Evolutionary conservation across 2,888 invertebrate genomes (phyloP), one percentile per base, ranked within the genome.

Genomic region (Epirrita christyi): DNA sequence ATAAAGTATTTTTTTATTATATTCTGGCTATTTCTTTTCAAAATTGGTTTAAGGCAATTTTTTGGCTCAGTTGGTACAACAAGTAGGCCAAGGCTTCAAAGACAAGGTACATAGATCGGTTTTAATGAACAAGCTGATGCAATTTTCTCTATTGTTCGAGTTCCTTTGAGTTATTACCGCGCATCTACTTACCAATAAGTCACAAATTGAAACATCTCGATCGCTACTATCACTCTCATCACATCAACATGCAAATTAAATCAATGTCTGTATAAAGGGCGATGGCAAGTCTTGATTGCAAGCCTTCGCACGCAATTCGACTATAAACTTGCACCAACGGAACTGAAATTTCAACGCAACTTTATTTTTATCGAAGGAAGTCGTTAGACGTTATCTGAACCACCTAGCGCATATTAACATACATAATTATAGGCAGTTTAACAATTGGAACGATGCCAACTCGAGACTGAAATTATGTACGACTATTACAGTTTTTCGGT

Each of bases 271-370:
- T 87, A 89, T 87, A 88, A 88, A 87, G 86, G 80, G 81, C 83
- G 86, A 87, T 87, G 78, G 84, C 70, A 73, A 79, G 70, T 70
- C 73, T 76, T 81, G 88, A 90, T 90, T 87, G 86, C 82, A 79
- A 73, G 75, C 63, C 73, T 72, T 68, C 63, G 75, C 90, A 90
- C 90, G 90, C 90, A 85, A 90, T 88, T 82, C 84, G 78, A 77
- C 86, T 83, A 90, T 90, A 90, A 89, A 90, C 85, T 85, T 86
- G 83, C 85, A 86, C 78, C 83, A 81, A 84, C 87, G 90, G 89
- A 90, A 89, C 90, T 89, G 77, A 90, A 90, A 88, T 90, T 90
- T 90, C 90, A 90, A 88, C 90, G 89, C 90, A 90, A 88, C 88
- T 88, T 89, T 87, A 88, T 90, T 89, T 90, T 89, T 89, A 89